Evolutionary conservation across 2,888 invertebrate species (phyloP).

Genomic region (Tiliacea citrago): DNA sequence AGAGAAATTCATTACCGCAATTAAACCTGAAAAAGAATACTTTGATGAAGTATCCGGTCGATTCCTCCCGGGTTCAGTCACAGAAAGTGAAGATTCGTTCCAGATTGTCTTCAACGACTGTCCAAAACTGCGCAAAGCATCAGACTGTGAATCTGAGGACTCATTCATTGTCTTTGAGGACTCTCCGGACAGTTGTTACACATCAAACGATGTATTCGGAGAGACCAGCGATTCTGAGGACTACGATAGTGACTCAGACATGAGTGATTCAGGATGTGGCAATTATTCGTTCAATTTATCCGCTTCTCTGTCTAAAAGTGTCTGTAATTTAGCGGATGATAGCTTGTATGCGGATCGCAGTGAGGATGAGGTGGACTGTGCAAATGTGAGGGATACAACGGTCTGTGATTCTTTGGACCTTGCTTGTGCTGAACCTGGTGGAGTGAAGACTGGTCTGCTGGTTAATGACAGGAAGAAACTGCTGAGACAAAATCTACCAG

Average conservation of each 20-base stretch:
- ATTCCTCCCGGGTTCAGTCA: slow-evolving; percentile 77
- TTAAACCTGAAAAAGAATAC: slow-evolving; percentile 67
- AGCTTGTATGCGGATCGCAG: slow-evolving; percentile 77
- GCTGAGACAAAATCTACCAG: slow-evolving; percentile 72
- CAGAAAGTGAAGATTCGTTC: slow-evolving; percentile 84
- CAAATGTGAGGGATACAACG: slow-evolving; percentile 52
- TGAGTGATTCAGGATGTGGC: slow-evolving; percentile 78
- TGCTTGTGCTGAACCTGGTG: slow-evolving; percentile 22
- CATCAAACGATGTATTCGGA: slow-evolving; percentile 84
- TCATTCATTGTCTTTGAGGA: slow-evolving; percentile 90
- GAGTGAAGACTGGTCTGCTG: slow-evolving; percentile 73
- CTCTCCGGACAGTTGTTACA: slow-evolving; percentile 83
- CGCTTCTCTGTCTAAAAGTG: slow-evolving; percentile 78
- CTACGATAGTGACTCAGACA: slow-evolving; percentile 67
- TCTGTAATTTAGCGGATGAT: slow-evolving; percentile 83
- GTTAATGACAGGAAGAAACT: slow-evolving; percentile 76
- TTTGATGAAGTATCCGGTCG: slow-evolving; percentile 85
- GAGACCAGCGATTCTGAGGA: slow-evolving; percentile 67
- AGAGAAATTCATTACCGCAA: slow-evolving; percentile 45
- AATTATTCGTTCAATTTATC: slow-evolving; percentile 71
- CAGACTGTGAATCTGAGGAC: slow-evolving; percentile 91
- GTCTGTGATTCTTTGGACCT: slow-evolving; percentile 35
- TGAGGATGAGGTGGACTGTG: slow-evolving; percentile 84
- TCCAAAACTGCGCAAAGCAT: slow-evolving; percentile 73
- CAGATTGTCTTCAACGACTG: slow-evolving; percentile 86